Evolutionary conservation across 2,888 invertebrate genomes (phyloP).

Genomic region (Hirudinaria manillensis): DNA sequence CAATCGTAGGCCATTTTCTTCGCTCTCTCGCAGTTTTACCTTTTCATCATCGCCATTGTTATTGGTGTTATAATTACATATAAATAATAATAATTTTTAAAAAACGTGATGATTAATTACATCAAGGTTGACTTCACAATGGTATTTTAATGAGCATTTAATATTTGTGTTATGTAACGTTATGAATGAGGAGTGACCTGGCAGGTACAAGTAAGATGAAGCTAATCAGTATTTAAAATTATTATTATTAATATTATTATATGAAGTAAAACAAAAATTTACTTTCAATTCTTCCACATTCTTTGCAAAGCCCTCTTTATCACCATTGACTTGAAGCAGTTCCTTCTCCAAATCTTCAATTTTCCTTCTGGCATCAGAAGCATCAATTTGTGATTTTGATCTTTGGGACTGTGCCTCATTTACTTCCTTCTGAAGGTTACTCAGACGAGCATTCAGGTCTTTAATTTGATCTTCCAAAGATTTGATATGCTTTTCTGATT

Average conservation of each 20-base stretch:
- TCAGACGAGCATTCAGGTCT: conserved; percentile 13
- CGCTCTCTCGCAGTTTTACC: conserved; percentile 6
- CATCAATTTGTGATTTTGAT: conserved; percentile 4
- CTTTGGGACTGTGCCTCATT: conserved; percentile 13
- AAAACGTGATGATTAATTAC: too few species aligned
- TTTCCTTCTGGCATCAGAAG: conserved; percentile 15
- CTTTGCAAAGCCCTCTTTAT: neutral
- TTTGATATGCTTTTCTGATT: conserved; percentile 21
- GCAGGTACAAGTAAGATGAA: too few species aligned
- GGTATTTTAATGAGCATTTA: too few species aligned
- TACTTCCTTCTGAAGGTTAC: conserved; percentile 14
- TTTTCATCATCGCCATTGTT: neutral
- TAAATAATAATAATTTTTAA: too few species aligned
- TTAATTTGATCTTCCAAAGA: conserved; percentile 26
- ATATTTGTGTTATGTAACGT: too few species aligned
- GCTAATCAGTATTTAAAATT: too few species aligned
- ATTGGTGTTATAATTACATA: too few species aligned
- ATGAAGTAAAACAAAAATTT: too few species aligned
- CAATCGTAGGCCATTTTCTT: conserved; percentile 43
- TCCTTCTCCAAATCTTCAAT: conserved; percentile 16
- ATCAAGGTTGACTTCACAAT: too few species aligned
- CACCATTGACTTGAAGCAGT: neutral
- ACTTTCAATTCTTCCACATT: conserved; percentile 16
- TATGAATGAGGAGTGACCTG: too few species aligned
- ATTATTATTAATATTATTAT: too few species aligned